These are phyloP conservation scores for Chouioia cunea DNA, from an alignment of 2,888 invertebrate genomes.

Conservation along the genomic window DNA sequence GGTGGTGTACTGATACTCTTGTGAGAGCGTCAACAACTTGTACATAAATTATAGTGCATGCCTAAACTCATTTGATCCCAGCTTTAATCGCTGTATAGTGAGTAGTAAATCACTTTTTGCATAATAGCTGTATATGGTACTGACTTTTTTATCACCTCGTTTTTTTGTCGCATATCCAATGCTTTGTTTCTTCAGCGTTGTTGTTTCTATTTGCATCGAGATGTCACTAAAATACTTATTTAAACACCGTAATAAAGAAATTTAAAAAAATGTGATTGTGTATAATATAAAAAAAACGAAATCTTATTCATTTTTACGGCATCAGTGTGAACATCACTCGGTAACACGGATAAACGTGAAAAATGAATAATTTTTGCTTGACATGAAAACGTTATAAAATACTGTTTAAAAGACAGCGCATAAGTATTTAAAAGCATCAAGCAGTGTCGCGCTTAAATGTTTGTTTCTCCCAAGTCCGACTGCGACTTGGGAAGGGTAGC, in stretches of 20 bases:
- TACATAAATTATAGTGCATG: too few species aligned
- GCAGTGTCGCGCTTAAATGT: constrained; percentile 10
- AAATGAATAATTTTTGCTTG: constrained; percentile 29
- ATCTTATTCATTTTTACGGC: constrained; percentile 27
- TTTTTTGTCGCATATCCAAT: neutral
- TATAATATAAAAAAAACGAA: constrained; percentile 14
- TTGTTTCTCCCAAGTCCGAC: neutral
- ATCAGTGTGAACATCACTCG: neutral
- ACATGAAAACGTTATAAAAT: neutral
- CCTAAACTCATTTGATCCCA: too few species aligned
- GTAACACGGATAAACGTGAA: neutral
- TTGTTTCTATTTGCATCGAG: constrained; percentile 13
- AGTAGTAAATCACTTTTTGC: too few species aligned
- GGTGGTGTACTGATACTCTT: too few species aligned
- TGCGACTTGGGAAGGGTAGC: constrained; percentile 7
- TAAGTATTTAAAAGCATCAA: constrained; percentile 28
- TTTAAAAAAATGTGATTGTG: neutral
- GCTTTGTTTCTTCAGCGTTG: neutral
- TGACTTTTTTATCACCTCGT: constrained; percentile 14
- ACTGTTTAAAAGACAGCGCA: constrained; percentile 24
- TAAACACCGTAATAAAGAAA: constrained; percentile 5
- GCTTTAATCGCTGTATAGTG: too few species aligned
- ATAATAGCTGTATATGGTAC: neutral
- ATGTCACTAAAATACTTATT: constrained; percentile 12
- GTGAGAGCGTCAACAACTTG: too few species aligned